Conservation (phyloP, 1,140 invertebrate species). For the Brachionus angularis region DNA sequence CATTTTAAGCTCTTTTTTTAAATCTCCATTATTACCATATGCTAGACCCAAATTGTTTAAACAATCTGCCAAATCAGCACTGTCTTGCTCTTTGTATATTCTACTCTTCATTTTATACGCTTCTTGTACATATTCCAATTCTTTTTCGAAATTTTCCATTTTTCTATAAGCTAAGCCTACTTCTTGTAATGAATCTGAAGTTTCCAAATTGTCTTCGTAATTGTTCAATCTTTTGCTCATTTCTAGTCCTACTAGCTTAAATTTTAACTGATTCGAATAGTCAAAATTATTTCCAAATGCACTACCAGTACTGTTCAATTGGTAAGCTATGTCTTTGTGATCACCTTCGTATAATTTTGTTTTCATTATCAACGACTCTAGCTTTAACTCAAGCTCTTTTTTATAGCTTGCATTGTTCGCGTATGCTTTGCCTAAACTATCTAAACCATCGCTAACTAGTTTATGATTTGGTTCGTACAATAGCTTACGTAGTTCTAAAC, state of each 20-base stretch:
- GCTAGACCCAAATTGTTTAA: constrained; percentile 12
- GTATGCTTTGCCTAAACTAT: background rate
- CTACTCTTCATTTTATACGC: constrained; percentile 3
- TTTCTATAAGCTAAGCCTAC: constrained; percentile 1
- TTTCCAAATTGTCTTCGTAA: background rate
- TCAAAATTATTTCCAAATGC: constrained; percentile 5
- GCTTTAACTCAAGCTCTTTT: background rate
- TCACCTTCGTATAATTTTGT: background rate
- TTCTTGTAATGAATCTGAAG: too few relatives aligned
- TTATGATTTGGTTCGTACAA: background rate
- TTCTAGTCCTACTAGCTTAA: background rate
- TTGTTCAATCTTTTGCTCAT: constrained; percentile 11
- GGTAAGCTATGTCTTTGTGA: background rate
- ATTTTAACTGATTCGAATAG: background rate
- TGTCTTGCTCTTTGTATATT: background rate
- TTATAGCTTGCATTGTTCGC: constrained; percentile 1
- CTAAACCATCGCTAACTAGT: background rate
- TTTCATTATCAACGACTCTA: constrained; percentile 13
- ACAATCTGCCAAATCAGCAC: background rate
- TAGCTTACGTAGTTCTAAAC: background rate
- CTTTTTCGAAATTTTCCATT: background rate
- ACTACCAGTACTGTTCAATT: background rate
- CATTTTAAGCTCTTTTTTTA: background rate
- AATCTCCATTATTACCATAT: constrained; percentile 19
- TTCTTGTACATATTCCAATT: background rate